These are phyloP conservation scores for Otocyon megalotis DNA, from an alignment of 2,113 vertebrate species.

Conservation along the genomic window DNA sequence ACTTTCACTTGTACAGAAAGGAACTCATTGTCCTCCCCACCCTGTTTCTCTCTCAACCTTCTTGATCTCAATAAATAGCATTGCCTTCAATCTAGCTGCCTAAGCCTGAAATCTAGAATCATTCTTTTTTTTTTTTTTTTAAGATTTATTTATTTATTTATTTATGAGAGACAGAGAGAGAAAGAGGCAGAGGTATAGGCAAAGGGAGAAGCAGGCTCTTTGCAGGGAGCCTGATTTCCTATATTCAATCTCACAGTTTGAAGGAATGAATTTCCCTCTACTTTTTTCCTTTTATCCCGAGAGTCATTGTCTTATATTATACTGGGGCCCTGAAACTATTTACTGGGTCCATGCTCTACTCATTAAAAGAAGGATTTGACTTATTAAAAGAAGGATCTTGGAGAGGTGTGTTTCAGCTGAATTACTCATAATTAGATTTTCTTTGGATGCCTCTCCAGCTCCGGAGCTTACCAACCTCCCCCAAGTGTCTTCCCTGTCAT, in stretches of 20 bases:
- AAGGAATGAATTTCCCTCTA: not conserved
- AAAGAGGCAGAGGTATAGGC: too few relatives aligned
- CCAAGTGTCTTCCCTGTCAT: not conserved
- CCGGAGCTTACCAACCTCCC: not conserved
- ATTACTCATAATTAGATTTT: conserved; percentile 13
- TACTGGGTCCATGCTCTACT: not conserved
- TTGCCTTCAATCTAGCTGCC: conserved; percentile 14
- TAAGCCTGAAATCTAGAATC: not conserved
- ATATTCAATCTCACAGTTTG: not conserved
- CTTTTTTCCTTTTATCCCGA: not conserved
- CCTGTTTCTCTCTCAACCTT: not conserved
- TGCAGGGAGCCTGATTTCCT: not conserved
- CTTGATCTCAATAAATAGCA: conserved; percentile 6
- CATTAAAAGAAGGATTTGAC: too few relatives aligned
- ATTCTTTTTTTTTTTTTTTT: not conserved
- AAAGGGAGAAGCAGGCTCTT: too few relatives aligned
- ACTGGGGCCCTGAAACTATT: not conserved
- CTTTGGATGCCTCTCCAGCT: not conserved
- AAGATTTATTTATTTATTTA: too few relatives aligned
- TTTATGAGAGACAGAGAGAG: too few relatives aligned
- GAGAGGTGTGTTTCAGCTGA: not conserved
- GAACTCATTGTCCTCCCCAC: conserved; percentile 10
- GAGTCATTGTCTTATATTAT: not conserved
- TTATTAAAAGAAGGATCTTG: not conserved
- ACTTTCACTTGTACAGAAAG: conserved; percentile 26